Conservation (phyloP, 53 echinoderm and acorn worm genomes). For the Paelopatides confundens region DNA sequence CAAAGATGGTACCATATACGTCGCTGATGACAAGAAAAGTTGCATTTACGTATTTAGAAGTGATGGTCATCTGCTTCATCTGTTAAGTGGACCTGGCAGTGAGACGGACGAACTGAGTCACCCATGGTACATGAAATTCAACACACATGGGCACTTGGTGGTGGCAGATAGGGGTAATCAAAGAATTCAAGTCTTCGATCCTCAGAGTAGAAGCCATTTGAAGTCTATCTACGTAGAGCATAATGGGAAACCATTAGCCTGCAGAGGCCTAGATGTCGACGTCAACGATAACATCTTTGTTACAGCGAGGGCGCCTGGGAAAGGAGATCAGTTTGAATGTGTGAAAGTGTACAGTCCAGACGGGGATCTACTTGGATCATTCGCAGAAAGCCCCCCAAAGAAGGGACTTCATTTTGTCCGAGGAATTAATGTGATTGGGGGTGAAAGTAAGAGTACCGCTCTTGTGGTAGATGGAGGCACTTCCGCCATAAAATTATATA, state of each 20-base stretch:
- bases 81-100: conserved; percentile 49
- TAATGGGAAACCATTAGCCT: conserved; percentile 56
- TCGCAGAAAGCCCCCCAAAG: conserved; percentile 51
- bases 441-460: conserved; percentile 41
- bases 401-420: conserved; percentile 51
- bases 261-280: conserved; percentile 60
- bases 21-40: conserved; percentile 55
- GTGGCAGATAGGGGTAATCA: conserved; percentile 56
- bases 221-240: conserved; percentile 63
- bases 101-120: conserved; percentile 30
- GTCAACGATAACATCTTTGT: conserved; percentile 59
- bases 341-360: conserved; percentile 60
- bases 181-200: conserved; percentile 63
- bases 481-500: conserved; percentile 36
- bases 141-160: conserved; percentile 53
- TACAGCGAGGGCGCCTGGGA: conserved; percentile 51
- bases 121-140: conserved; percentile 63
- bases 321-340: conserved; percentile 36
- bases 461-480: conserved; percentile 56
- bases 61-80: conserved; percentile 41
- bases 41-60: conserved; percentile 59
- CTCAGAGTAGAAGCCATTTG: conserved; percentile 16
- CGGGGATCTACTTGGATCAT: conserved; percentile 49
- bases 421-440: conserved; percentile 37
- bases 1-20: conserved; percentile 52